Evolutionary conservation across 2,797 vertebrate species (phyloP).

Genomic region (Podargus strigoides): DNA sequence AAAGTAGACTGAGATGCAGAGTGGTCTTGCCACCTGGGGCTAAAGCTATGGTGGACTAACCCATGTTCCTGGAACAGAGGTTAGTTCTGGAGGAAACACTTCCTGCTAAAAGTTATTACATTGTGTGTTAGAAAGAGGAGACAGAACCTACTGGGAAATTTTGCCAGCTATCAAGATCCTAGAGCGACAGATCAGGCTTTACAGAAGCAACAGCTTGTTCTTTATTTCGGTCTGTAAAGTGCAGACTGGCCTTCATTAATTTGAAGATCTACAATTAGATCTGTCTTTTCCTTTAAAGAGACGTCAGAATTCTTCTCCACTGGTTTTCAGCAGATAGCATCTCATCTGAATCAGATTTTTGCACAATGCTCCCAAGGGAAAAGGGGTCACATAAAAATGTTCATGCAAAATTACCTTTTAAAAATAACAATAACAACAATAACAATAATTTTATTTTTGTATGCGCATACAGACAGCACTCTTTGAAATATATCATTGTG

Average conservation of each 20-base stretch:
- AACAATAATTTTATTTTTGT: too few relatives aligned
- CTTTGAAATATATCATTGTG: neutral
- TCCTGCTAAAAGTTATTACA: neutral
- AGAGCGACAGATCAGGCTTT: neutral
- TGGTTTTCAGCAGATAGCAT: neutral
- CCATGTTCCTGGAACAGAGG: neutral
- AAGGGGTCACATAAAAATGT: neutral
- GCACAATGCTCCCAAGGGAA: neutral
- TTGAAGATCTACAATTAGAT: neutral
- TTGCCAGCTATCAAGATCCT: neutral
- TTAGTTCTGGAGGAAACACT: conserved; percentile 10
- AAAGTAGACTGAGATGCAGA: neutral
- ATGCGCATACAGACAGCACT: neutral
- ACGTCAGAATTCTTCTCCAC: neutral
- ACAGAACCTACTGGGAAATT: neutral
- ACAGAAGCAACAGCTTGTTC: neutral
- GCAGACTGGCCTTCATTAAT: neutral
- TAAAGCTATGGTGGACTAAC: conserved; percentile 8
- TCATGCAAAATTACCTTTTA: neutral
- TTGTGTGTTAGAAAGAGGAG: neutral
- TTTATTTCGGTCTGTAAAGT: neutral
- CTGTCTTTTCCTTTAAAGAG: neutral
- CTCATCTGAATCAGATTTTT: neutral
- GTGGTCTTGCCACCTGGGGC: neutral
- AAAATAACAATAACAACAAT: too few relatives aligned